These are phyloP conservation scores for Fragum fragum DNA, from an alignment of 2,888 invertebrate genomes.

Conservation along the genomic window DNA sequence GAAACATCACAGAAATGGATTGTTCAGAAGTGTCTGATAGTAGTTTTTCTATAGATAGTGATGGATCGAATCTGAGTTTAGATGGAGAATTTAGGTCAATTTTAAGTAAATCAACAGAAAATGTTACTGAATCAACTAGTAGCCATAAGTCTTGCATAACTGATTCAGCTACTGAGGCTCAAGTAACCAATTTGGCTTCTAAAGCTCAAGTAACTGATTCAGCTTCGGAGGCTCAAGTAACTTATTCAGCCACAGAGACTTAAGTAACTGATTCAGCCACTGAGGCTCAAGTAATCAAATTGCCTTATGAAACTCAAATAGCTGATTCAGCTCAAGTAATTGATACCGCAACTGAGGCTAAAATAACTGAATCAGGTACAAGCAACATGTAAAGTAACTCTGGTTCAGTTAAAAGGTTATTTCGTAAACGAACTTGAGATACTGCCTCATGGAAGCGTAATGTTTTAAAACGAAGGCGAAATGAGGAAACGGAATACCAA, in stretches of 20 bases:
- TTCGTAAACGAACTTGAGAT: conserved; percentile 15
- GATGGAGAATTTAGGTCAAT: too few relatives aligned
- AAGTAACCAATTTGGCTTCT: too few relatives aligned
- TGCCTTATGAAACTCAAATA: neutral
- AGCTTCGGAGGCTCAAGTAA: neutral
- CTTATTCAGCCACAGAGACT: neutral
- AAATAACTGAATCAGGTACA: neutral
- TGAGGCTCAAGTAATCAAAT: neutral
- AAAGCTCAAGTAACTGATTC: too few relatives aligned
- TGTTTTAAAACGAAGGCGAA: conserved; percentile 18
- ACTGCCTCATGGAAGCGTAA: conserved; percentile 27
- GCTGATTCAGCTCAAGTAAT: neutral
- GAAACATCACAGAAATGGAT: neutral
- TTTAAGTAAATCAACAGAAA: too few relatives aligned
- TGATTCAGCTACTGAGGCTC: neutral
- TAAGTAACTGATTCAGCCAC: neutral
- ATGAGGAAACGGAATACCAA: conserved; percentile 13
- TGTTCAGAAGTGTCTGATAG: conserved; percentile 22
- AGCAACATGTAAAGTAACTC: neutral
- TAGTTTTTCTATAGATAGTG: conserved; percentile 12
- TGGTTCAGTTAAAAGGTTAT: neutral
- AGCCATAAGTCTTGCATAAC: neutral
- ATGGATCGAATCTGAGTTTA: neutral
- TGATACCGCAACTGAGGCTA: neutral
- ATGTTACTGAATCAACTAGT: neutral